Conservation (phyloP, 2,797 vertebrate species). For the Enteromius treurensis region DNA sequence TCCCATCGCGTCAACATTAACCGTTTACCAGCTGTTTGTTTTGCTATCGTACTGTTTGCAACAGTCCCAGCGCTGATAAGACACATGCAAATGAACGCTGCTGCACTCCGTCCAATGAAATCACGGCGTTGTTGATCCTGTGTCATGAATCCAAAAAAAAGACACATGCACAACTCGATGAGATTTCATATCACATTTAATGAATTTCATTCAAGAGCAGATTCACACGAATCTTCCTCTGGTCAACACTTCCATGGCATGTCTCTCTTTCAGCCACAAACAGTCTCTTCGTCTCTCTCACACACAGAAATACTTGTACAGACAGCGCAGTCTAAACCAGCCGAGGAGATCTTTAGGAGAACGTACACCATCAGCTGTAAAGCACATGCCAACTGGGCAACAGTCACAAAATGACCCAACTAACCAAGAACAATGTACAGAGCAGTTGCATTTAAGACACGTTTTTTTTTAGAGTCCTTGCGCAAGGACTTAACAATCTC, state of each 20-base stretch:
- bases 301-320: conserved; percentile 44
- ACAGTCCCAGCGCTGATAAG: background rate
- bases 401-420: conserved; percentile 51
- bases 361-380: conserved; percentile 50
- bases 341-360: conserved; percentile 66
- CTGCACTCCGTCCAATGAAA: background rate
- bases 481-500: conserved; percentile 64
- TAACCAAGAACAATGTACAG: conserved; percentile 53
- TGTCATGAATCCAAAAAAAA: conserved; percentile 16
- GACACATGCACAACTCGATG: conserved; percentile 30
- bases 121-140: background rate
- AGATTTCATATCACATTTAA: conserved; percentile 84
- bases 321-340: conserved; percentile 59
- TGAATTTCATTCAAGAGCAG: conserved; percentile 77
- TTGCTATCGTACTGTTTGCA: background rate
- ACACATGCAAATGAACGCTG: background rate
- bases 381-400: conserved; percentile 46
- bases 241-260: conserved; percentile 64
- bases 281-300: conserved; percentile 12
- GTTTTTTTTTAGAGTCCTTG: conserved; percentile 68
- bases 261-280: conserved; percentile 46
- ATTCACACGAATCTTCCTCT: conserved; percentile 77
- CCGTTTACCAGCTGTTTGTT: background rate
- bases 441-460: conserved; percentile 45
- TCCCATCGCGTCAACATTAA: background rate